Evolutionary conservation across 2,113 vertebrate species (phyloP).

Genomic region (Lophius piscatorius): DNA sequence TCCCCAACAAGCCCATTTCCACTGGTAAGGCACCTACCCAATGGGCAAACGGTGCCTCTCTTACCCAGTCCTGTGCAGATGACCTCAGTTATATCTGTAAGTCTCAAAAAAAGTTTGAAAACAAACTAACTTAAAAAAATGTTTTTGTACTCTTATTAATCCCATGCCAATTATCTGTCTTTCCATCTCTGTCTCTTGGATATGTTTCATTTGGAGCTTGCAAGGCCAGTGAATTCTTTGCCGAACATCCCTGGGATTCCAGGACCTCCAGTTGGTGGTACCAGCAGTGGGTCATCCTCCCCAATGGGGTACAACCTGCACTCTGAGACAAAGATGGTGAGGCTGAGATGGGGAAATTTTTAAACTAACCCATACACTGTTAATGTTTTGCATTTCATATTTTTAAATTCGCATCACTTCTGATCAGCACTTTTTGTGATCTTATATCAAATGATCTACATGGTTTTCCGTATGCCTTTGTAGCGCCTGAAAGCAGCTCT

Average conservation of each 20-base stretch:
- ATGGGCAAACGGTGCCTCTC: slow-evolving; percentile 92
- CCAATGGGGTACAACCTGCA: slow-evolving; percentile 88
- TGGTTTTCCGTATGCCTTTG: slow-evolving; percentile 43
- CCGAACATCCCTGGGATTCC: slow-evolving; percentile 96
- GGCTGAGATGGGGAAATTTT: no score
- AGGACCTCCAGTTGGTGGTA: slow-evolving; percentile 87
- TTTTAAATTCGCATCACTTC: neutral
- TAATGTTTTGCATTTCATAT: neutral
- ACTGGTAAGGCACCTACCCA: slow-evolving; percentile 93
- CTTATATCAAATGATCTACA: neutral
- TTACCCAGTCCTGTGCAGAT: slow-evolving; percentile 93
- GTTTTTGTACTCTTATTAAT: neutral
- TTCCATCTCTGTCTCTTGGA: neutral
- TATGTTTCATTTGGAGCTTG: slow-evolving; percentile 78
- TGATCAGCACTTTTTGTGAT: neutral
- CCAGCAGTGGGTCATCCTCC: slow-evolving; percentile 87
- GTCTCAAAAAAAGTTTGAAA: slow-evolving; percentile 59
- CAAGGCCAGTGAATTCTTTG: slow-evolving; percentile 87
- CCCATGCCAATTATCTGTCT: neutral
- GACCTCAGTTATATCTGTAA: slow-evolving; percentile 97
- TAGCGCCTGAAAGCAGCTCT: slow-evolving; percentile 92
- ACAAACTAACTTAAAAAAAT: neutral
- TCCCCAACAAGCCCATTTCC: slow-evolving; percentile 90
- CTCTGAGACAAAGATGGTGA: slow-evolving; percentile 93
- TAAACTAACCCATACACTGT: neutral